Conservation (phyloP, 2,888 invertebrate genomes). For the Apocheima hispidaria region DNA sequence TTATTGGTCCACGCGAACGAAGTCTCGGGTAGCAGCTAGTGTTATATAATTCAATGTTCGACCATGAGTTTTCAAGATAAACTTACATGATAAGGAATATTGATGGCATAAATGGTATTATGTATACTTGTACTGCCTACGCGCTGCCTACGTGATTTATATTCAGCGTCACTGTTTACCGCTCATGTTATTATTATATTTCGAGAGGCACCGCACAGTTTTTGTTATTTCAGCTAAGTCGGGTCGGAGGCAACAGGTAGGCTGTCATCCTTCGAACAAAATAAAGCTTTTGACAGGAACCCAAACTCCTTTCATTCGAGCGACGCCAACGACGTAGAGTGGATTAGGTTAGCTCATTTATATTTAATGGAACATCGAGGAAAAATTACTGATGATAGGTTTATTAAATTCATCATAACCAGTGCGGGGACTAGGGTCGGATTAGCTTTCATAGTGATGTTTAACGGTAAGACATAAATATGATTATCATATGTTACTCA, state of each 20-base stretch:
- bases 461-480: no score
- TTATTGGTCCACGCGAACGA: no score
- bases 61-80: no score
- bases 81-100: background rate
- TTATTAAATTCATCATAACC: constrained; percentile 27
- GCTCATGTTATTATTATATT: constrained; percentile 17
- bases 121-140: background rate
- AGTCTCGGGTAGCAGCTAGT: no score
- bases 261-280: constrained; percentile 38
- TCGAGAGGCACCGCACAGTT: background rate
- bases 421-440: background rate
- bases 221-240: constrained; percentile 19
- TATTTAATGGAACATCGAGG: constrained; percentile 32
- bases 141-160: constrained; percentile 2
- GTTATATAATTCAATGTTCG: no score
- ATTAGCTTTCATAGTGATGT: background rate
- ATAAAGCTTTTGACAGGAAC: constrained; percentile 48
- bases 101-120: background rate
- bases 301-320: constrained; percentile 35
- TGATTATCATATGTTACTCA: no score
- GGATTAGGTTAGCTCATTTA: constrained; percentile 39
- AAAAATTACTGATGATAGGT: constrained; percentile 23
- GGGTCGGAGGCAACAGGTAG: constrained; percentile 49
- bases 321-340: constrained; percentile 25
- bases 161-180: constrained; percentile 7